phyloP scores from a whole-genome alignment of 2,888 invertebrate species.

The Aphrophora alni region DNA sequence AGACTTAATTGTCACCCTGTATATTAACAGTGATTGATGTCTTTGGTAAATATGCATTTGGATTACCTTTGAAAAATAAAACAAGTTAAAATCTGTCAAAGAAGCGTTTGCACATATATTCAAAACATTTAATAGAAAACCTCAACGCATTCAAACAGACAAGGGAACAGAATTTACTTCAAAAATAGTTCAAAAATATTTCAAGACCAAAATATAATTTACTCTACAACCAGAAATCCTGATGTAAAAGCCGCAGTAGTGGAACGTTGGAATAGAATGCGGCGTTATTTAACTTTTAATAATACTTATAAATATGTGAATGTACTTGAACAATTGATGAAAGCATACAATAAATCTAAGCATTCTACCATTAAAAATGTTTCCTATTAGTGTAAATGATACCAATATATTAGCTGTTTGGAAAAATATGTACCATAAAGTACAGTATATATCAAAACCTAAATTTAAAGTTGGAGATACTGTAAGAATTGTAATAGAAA shows the following conservation, averaged over 20 bases:
- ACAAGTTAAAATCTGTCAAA: neutral
- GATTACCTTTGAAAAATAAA: slow-evolving; percentile 4
- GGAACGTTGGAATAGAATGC: slow-evolving; percentile 52
- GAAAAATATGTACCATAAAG: too few species aligned
- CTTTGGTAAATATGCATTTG: too few species aligned
- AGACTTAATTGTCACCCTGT: too few species aligned
- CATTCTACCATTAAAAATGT: slow-evolving; percentile 47
- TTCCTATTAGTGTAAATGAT: slow-evolving; percentile 43
- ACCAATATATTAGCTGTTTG: too few species aligned
- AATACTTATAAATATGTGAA: slow-evolving; percentile 50
- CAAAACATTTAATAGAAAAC: too few species aligned
- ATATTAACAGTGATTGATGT: too few species aligned
- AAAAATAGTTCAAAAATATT: too few species aligned
- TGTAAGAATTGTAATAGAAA: slow-evolving; percentile 18
- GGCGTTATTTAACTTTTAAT: slow-evolving; percentile 49
- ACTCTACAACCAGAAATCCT: too few species aligned
- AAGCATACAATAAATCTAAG: slow-evolving; percentile 49
- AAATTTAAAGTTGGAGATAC: too few species aligned
- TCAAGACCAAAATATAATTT: slow-evolving; percentile 52
- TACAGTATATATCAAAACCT: slow-evolving; percentile 30
- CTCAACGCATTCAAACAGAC: too few species aligned
- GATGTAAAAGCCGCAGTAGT: too few species aligned
- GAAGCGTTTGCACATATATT: slow-evolving; percentile 17
- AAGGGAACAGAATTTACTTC: neutral
- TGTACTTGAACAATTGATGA: slow-evolving; percentile 47